phyloP scores from a whole-genome alignment of 2,888 invertebrate genomes.

The Himalopsyche tibetana region DNA sequence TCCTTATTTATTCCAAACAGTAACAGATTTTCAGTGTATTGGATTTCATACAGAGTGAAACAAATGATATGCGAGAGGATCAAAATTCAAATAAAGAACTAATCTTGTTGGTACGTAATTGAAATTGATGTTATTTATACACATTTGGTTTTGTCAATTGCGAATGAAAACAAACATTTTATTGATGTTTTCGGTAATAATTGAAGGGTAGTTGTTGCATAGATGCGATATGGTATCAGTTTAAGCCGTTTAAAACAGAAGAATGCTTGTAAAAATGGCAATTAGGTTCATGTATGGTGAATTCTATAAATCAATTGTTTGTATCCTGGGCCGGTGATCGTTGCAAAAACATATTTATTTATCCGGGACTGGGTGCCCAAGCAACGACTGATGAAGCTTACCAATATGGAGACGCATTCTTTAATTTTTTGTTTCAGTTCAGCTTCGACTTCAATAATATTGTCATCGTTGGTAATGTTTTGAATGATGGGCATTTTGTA shows the following conservation, averaged over 20 bases:
- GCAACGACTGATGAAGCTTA: constrained; percentile 66
- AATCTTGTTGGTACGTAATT: too few species aligned
- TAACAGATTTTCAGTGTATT: too few species aligned
- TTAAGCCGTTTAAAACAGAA: neutral
- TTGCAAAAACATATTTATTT: too few species aligned
- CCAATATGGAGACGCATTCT: constrained; percentile 75
- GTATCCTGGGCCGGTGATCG: neutral
- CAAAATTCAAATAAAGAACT: too few species aligned
- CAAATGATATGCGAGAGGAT: too few species aligned
- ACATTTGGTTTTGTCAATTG: too few species aligned
- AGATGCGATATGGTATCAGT: neutral
- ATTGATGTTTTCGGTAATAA: neutral
- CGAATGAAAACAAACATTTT: neutral
- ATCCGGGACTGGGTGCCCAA: neutral
- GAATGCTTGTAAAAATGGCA: neutral
- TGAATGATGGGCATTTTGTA: constrained; percentile 77
- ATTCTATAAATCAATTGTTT: constrained; percentile 1
- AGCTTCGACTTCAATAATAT: constrained; percentile 57
- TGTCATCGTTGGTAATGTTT: constrained; percentile 67
- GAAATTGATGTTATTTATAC: too few species aligned
- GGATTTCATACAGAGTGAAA: too few species aligned
- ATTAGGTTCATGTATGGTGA: too few species aligned
- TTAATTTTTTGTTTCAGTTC: constrained; percentile 72
- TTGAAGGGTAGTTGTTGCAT: neutral
- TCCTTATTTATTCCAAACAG: too few species aligned